Percentiles rank a stretch among this genome's conserved stretches.
Conservation (phyloP, 2,113 vertebrate species). For the Saimiri boliviensis region DNA sequence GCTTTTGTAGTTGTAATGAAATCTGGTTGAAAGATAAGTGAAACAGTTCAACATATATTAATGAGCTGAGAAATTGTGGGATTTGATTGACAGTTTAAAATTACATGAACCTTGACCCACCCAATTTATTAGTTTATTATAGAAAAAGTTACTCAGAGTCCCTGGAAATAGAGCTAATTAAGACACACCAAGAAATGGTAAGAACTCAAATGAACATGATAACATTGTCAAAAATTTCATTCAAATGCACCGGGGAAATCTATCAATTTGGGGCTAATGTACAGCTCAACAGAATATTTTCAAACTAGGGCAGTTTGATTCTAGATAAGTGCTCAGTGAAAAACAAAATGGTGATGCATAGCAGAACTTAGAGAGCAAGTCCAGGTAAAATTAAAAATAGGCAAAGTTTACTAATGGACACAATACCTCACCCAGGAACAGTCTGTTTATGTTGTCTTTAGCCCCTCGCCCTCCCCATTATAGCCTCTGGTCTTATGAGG, state of each 20-base stretch:
- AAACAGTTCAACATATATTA: conserved; percentile 32
- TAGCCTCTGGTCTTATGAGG: background rate
- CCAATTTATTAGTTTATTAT: conserved; percentile 54
- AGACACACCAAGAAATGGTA: conserved; percentile 35
- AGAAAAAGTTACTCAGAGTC: conserved; percentile 10
- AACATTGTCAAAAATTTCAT: conserved; percentile 29
- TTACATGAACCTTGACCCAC: conserved; percentile 56
- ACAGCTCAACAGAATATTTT: background rate
- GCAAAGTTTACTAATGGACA: background rate
- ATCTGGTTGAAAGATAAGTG: conserved; percentile 38
- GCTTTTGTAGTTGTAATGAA: conserved; percentile 57
- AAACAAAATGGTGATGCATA: background rate
- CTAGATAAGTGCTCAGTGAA: background rate
- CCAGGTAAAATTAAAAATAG: background rate
- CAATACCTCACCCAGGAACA: background rate
- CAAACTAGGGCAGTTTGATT: background rate
- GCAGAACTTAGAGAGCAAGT: background rate
- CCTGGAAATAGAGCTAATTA: conserved; percentile 63
- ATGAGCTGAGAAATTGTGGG: conserved; percentile 29
- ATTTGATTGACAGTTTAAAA: conserved; percentile 53
- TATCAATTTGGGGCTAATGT: background rate
- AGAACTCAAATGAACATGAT: conserved; percentile 26
- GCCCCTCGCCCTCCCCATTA: rapidly evolving
- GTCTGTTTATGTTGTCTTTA: background rate
- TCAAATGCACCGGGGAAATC: background rate